Base-by-base conservation (phyloP, 2,797 vertebrate species). In the Trematomus bernacchii region DNA sequence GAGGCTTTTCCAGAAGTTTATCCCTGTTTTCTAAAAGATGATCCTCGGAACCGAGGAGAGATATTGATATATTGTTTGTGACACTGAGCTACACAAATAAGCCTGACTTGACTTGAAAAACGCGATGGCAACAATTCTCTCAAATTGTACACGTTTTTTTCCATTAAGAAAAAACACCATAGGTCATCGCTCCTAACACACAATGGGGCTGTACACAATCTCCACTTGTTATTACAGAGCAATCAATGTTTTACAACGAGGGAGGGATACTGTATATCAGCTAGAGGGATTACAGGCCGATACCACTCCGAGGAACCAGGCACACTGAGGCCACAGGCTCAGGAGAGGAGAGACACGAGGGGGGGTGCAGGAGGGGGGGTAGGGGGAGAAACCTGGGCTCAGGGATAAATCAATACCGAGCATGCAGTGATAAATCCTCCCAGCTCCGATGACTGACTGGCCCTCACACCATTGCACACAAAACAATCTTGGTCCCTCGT, bases 331-430 rank as follows among this genome's bases (percentile, higher is more conserved):
- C 79, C 76, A 71, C 53, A 53, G 58, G 74, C 85, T 61, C 51
- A 6, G 74, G 52, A 19, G 68, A 53, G 76, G 40, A 51, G 62
- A 27, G 27, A 27, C 27, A 27, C 48, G 21, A 10, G 8, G 12
- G 46, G 27, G 27, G 4, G 27, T 27, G 27, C 27, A 4, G 27
- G 27, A 27, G 53, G 23, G 64, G n/a, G 1, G 44, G 23, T 37
- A 50, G 46, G 68, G 48, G 65, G 52, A 79, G 70, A 52, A 63
- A 82, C 71, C 71, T 73, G 80, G 46, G 66, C 76, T 69, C 0
- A 18, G 87, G 86, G 82, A 85, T 89, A 90, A 93, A 94, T 94
- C 94, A 92, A 94, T 94, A 92, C 77, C 66, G 85, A 86, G 88
- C 87, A 73, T 75, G 84, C 75, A 68, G 88, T 85, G 91, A 91